Conservation (phyloP, 2,888 invertebrate species). For the Thalpophila matura region DNA sequence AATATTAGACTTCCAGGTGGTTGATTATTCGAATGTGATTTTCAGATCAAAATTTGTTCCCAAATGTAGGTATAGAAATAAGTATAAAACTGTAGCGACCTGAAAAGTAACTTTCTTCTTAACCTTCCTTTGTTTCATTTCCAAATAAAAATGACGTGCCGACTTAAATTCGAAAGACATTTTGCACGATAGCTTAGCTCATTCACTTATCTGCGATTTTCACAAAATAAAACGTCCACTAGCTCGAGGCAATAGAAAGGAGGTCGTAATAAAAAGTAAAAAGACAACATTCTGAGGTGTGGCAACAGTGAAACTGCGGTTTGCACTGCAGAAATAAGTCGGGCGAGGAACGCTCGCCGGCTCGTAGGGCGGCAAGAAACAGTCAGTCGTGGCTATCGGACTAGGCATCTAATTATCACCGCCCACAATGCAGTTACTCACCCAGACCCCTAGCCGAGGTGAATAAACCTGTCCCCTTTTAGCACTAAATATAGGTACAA, state of each 20-base stretch:
- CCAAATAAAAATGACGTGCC: slow-evolving; percentile 78
- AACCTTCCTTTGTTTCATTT: slow-evolving; percentile 82
- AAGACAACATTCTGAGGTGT: slow-evolving; percentile 71
- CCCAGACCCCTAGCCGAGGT: slow-evolving; percentile 68
- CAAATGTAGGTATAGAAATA: neutral
- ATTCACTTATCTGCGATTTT: slow-evolving; percentile 60
- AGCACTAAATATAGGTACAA: slow-evolving; percentile 66
- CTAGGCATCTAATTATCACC: slow-evolving; percentile 84
- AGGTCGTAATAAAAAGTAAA: slow-evolving; percentile 67
- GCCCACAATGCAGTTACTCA: slow-evolving; percentile 72
- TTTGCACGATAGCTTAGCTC: slow-evolving; percentile 65
- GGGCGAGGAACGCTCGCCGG: slow-evolving; percentile 69
- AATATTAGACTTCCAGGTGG: no score
- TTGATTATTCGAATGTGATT: neutral
- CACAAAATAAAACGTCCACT: slow-evolving; percentile 64
- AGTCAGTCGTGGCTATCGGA: slow-evolving; percentile 81
- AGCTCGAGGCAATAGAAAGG: slow-evolving; percentile 62
- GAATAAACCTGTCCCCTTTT: slow-evolving; percentile 76
- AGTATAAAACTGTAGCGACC: slow-evolving; percentile 61
- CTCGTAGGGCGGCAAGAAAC: slow-evolving; percentile 71
- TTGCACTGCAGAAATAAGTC: slow-evolving; percentile 73
- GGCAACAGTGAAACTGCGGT: slow-evolving; percentile 76
- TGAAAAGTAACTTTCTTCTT: slow-evolving; percentile 86
- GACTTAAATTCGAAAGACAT: slow-evolving; percentile 84
- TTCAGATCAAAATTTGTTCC: neutral